phyloP scores from a whole-genome alignment of 2,113 vertebrate genomes.

The Pachycephala philippinensis region DNA sequence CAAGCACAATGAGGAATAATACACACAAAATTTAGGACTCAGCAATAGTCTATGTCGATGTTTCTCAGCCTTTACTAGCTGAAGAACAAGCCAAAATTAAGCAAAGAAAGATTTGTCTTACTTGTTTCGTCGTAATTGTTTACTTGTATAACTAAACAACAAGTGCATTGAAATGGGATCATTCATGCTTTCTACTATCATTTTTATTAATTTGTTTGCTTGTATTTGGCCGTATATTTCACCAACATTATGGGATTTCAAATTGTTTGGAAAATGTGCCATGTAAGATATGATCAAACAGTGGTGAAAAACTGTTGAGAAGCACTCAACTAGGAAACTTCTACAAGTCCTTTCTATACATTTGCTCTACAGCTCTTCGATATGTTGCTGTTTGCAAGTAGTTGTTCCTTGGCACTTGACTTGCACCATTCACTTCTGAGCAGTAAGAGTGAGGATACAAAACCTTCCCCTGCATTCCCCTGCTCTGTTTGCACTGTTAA shows the following conservation, averaged over 20 bases:
- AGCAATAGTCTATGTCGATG: background rate
- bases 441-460: background rate
- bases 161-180: background rate
- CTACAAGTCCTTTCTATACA: background rate
- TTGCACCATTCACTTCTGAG: background rate
- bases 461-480: background rate
- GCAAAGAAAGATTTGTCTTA: background rate
- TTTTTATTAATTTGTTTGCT: background rate
- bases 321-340: background rate
- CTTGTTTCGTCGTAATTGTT: background rate
- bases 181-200: background rate
- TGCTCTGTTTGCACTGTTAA: background rate
- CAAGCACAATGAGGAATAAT: background rate
- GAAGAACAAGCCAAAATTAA: background rate
- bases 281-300: background rate
- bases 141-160: background rate
- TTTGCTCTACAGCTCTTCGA: background rate
- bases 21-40: background rate
- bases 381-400: fast-evolving
- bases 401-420: background rate
- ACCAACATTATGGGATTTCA: background rate
- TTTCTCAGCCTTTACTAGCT: background rate
- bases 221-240: background rate
- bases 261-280: background rate
- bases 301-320: background rate